Percentiles rank a stretch among this genome's conserved stretches.
Evolutionary conservation across 2,888 invertebrate genomes (phyloP).

Genomic region (Micoletzkya japonica): DNA sequence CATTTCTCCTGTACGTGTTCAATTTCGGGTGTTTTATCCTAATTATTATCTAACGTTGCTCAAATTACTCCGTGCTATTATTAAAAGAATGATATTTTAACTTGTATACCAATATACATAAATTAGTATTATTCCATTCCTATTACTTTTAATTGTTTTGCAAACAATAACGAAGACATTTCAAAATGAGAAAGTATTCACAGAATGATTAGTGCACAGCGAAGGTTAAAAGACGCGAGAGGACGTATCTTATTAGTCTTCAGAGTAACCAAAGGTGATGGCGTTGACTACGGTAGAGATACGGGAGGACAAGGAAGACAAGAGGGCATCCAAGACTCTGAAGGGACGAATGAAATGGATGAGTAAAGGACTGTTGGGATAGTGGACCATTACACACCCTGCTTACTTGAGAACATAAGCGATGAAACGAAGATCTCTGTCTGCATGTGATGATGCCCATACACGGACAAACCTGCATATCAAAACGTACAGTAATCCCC

Average conservation of each 20-base stretch:
- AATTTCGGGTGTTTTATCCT: neutral
- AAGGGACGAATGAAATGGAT: neutral
- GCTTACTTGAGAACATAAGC: constrained; percentile 10
- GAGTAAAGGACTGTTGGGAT: too few relatives aligned
- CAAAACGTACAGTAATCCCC: neutral
- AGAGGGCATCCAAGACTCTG: neutral
- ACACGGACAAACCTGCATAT: constrained; percentile 18
- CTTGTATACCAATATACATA: neutral
- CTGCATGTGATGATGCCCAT: constrained; percentile 10
- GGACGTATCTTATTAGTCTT: neutral
- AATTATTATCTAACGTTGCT: neutral
- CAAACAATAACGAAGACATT: neutral
- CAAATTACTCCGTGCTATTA: too few relatives aligned
- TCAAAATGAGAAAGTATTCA: neutral
- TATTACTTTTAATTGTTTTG: neutral
- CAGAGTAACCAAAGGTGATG: constrained; percentile 11
- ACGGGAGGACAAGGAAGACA: neutral
- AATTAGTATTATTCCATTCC: neutral
- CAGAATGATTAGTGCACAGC: neutral
- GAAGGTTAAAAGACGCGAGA: neutral
- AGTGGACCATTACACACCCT: too few relatives aligned
- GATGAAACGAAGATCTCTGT: constrained; percentile 23
- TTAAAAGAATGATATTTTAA: neutral
- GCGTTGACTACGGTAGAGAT: constrained; percentile 17
- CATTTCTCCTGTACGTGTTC: too few relatives aligned